Evolutionary conservation across 2,113 vertebrate species (phyloP).

Genomic region (Xenopus laevis): DNA sequence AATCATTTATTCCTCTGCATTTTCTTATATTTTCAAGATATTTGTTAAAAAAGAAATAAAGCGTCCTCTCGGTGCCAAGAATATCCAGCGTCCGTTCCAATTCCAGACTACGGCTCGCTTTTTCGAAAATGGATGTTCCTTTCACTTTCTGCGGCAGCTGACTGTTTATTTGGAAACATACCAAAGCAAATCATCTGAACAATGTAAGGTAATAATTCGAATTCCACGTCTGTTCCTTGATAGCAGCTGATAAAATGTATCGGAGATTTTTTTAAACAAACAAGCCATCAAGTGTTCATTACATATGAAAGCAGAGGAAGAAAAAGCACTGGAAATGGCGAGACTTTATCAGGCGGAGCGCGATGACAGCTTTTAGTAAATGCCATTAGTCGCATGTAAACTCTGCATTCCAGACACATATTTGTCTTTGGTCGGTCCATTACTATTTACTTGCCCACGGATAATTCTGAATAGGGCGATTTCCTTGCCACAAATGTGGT

Average conservation of each 20-base stretch:
- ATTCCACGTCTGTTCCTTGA: conserved; percentile 54
- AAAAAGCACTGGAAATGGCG: conserved; percentile 48
- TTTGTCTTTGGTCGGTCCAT: no score
- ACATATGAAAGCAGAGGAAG: conserved; percentile 53
- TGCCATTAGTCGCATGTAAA: background rate
- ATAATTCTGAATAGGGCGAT: no score
- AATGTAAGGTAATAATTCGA: conserved; percentile 64
- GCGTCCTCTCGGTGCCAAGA: conserved; percentile 51
- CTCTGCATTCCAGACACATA: conserved; percentile 1
- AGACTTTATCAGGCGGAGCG: conserved; percentile 31
- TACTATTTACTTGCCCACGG: no score
- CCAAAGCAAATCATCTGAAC: conserved; percentile 64
- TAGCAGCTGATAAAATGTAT: conserved; percentile 40
- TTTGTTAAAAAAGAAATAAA: conserved; percentile 69
- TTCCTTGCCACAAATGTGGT: no score
- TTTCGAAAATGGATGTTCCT: conserved; percentile 61
- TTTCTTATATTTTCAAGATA: conserved; percentile 78
- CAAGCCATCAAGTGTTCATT: conserved; percentile 46
- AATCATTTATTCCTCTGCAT: conserved; percentile 74
- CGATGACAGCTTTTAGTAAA: conserved; percentile 9
- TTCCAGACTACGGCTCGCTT: conserved; percentile 65
- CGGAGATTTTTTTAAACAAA: conserved; percentile 49
- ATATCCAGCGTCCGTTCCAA: conserved; percentile 57
- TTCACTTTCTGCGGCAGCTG: conserved; percentile 66
- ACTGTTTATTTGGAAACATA: conserved; percentile 61